Conservation (phyloP, 2,888 invertebrate genomes). For the Epiblema foenella region DNA sequence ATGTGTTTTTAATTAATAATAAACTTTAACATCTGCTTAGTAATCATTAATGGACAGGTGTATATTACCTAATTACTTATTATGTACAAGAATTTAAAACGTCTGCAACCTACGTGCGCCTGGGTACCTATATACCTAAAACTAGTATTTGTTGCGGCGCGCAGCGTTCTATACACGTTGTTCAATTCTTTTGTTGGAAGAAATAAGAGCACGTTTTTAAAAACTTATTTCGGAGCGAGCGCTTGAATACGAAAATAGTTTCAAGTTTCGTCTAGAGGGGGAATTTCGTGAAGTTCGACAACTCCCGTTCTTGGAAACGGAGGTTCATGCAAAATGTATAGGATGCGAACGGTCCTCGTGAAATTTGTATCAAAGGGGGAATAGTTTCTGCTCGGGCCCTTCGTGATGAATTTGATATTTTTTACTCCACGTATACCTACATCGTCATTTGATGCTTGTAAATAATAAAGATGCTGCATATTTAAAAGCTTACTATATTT, state of each 20-base stretch:
- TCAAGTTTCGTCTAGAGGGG: constrained; percentile 57
- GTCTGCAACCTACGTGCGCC: neutral
- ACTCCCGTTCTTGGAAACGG: constrained; percentile 52
- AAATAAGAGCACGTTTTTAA: constrained; percentile 33
- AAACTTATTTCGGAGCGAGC: constrained; percentile 33
- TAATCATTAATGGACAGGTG: neutral
- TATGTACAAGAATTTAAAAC: neutral
- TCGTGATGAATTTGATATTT: constrained; percentile 62
- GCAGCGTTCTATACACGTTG: constrained; percentile 16
- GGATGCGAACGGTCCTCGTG: constrained; percentile 55
- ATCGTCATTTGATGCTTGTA: neutral
- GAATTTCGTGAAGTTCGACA: constrained; percentile 55
- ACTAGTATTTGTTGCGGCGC: neutral
- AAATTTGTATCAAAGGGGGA: constrained; percentile 63
- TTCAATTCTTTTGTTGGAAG: constrained; percentile 30
- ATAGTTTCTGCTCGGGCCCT: constrained; percentile 59
- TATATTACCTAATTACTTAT: constrained; percentile 1
- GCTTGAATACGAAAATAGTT: constrained; percentile 59
- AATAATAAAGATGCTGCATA: constrained; percentile 8
- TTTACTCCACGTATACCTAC: constrained; percentile 43
- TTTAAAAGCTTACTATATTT: too few species aligned
- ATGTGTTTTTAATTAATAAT: constrained; percentile 13
- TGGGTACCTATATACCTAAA: neutral
- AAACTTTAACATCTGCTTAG: neutral
- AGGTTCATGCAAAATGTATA: constrained; percentile 81